These are phyloP conservation scores for Enteromius radiatus DNA, from an alignment of 2,797 vertebrate genomes.

Conservation along the genomic window DNA sequence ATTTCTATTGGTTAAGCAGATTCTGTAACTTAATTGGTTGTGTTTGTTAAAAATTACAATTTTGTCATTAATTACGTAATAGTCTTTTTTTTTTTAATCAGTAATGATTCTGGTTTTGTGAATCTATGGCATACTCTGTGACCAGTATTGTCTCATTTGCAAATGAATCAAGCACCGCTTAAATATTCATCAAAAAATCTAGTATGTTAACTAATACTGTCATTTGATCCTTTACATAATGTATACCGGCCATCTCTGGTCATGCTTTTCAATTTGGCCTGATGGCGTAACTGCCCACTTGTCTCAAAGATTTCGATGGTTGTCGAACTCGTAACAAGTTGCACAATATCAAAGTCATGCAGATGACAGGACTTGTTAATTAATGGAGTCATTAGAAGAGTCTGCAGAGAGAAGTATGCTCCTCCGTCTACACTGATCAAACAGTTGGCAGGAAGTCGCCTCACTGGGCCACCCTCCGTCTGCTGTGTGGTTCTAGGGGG, in stretches of 20 bases:
- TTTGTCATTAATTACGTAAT: too few relatives aligned
- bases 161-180: background rate
- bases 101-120: background rate
- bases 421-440: conserved; percentile 61
- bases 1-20: conserved; percentile 23
- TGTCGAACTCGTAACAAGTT: conserved; percentile 61
- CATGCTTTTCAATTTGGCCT: conserved; percentile 17
- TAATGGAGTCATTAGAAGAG: conserved; percentile 40
- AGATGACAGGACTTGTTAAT: conserved; percentile 52
- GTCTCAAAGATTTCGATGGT: conserved; percentile 70
- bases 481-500: conserved; percentile 36
- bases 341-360: conserved; percentile 71
- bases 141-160: background rate
- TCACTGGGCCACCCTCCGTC: conserved; percentile 24
- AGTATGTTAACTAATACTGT: background rate
- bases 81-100: too few relatives aligned
- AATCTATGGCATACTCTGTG: background rate
- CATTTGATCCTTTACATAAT: background rate
- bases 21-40: background rate
- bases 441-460: conserved; percentile 42
- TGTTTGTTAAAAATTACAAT: background rate
- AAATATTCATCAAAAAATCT: background rate
- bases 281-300: conserved; percentile 43
- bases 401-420: conserved; percentile 41
- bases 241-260: conserved; percentile 14